Evolutionary conservation across 1,140 invertebrate species (phyloP).

Genomic region (Cydia amplana): DNA sequence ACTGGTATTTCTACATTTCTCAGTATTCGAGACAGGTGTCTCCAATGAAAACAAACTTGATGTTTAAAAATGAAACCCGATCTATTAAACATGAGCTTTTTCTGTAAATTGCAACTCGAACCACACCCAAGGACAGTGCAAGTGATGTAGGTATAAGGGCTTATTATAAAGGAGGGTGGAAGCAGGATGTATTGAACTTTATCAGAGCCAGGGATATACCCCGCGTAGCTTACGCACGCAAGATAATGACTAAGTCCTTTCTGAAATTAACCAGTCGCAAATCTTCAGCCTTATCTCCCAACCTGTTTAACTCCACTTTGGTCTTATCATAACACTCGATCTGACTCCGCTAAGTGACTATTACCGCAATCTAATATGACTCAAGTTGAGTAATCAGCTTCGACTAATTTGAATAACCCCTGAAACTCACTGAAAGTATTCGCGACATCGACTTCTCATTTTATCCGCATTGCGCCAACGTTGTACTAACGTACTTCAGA

Average conservation of each 20-base stretch:
- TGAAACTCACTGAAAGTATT: constrained; percentile 16
- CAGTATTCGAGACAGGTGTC: constrained; percentile 19
- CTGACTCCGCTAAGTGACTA: constrained; percentile 18
- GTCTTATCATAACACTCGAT: constrained; percentile 18
- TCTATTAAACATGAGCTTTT: constrained; percentile 9
- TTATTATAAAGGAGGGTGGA: constrained; percentile 2
- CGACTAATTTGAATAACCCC: constrained; percentile 11
- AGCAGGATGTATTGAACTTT: constrained; percentile 3
- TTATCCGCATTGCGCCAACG: constrained; percentile 25
- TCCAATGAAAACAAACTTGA: constrained; percentile 4
- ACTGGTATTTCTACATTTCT: constrained; percentile 30
- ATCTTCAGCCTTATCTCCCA: constrained; percentile 16
- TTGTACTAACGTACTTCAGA: neutral
- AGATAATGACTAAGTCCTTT: constrained; percentile 22
- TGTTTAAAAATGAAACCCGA: constrained; percentile 4
- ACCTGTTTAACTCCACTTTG: constrained; percentile 14
- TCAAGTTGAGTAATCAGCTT: constrained; percentile 8
- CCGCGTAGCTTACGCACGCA: constrained; percentile 1
- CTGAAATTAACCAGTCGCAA: constrained; percentile 27
- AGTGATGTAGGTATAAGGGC: neutral
- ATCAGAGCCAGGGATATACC: neutral
- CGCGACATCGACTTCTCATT: neutral
- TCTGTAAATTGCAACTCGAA: neutral
- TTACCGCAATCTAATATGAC: constrained; percentile 28
- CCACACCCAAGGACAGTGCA: neutral